A percentile compares a stretch with the other conserved stretches of the same genome.
These are phyloP conservation scores for Grus americana DNA, from an alignment of 2,113 vertebrate genomes.

Conservation along the genomic window DNA sequence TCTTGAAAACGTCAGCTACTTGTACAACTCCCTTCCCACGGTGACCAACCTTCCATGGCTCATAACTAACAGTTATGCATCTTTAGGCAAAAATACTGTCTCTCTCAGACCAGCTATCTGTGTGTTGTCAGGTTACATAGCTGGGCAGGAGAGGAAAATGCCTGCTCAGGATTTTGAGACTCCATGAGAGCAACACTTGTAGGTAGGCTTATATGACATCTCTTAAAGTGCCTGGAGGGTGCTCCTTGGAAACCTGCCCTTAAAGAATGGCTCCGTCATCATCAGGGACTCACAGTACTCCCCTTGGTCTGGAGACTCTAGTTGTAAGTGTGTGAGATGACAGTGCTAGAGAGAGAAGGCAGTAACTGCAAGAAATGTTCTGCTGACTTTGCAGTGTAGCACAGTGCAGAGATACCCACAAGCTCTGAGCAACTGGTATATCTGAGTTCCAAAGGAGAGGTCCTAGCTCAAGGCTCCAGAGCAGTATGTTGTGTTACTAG, in stretches of 20 bases:
- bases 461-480: neutral
- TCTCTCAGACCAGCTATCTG: neutral
- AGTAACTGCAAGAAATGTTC: neutral
- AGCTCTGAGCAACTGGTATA: neutral
- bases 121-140: neutral
- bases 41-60: neutral
- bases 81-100: neutral
- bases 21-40: neutral
- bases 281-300: neutral
- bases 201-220: neutral
- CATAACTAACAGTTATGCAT: neutral
- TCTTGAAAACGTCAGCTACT: neutral
- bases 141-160: neutral
- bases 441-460: neutral
- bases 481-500: neutral
- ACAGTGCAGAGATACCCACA: neutral
- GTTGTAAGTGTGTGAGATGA: neutral
- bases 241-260: neutral
- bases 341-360: neutral
- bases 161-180: neutral
- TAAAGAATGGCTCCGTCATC: rapidly evolving
- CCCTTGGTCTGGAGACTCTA: neutral
- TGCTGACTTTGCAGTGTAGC: neutral
- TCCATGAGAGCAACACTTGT: neutral
- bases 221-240: neutral